Evolutionary conservation across 2,888 invertebrate genomes (phyloP).

Genomic region (Rapana venosa): DNA sequence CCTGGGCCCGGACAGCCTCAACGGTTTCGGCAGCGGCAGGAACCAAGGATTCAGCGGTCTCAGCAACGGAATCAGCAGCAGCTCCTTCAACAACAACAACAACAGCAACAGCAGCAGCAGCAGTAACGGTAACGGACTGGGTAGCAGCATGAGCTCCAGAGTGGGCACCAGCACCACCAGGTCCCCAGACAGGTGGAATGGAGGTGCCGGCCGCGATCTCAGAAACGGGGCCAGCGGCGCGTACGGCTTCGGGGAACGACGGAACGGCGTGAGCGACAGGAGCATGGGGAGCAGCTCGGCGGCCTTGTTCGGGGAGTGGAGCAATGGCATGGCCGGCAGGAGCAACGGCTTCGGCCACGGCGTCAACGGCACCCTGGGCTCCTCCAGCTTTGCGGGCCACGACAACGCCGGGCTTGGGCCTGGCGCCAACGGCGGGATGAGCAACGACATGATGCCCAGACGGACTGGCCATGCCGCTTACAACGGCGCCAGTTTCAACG

Average conservation of each 20-base stretch:
- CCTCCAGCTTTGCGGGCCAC: neutral
- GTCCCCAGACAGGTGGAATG: neutral
- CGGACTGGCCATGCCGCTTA: neutral
- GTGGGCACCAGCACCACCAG: neutral
- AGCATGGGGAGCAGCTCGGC: neutral
- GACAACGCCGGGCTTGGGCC: neutral
- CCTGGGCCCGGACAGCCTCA: constrained; percentile 51
- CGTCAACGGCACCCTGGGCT: neutral
- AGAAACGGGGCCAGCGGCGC: constrained; percentile 61
- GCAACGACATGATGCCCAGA: neutral
- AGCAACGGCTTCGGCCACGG: neutral
- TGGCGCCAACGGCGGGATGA: neutral
- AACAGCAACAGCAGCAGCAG: neutral
- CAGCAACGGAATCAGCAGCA: neutral
- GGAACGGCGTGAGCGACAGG: neutral
- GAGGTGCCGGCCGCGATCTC: neutral
- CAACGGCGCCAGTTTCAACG: constrained; percentile 28
- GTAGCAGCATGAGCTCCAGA: neutral
- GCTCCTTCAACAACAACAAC: neutral
- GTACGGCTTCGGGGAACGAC: constrained; percentile 27
- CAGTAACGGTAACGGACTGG: neutral
- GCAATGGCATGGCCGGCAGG: neutral
- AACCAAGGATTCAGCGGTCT: neutral
- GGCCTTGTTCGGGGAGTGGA: neutral
- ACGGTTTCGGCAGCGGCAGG: constrained; percentile 59